Conservation (phyloP, 2,797 vertebrate species). For the Rhabdomys pumilio region DNA sequence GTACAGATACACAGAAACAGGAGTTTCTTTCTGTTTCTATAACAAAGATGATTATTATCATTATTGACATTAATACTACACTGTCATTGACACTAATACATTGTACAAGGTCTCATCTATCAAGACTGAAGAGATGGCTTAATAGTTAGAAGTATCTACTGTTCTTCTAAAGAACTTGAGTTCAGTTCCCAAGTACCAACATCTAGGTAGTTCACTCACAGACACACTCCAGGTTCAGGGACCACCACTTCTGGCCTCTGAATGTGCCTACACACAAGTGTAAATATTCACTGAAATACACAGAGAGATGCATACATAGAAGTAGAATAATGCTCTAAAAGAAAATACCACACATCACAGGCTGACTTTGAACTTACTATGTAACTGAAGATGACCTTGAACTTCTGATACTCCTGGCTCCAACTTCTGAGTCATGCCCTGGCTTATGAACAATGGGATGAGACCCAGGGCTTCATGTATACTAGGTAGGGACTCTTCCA, state of each 20-base stretch:
- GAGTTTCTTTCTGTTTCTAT: neutral
- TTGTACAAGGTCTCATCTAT: neutral
- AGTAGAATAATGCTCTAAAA: neutral
- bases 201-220: neutral
- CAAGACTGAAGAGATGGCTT: neutral
- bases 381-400: neutral
- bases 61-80: neutral
- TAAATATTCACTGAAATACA: too few species aligned
- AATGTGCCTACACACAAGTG: neutral
- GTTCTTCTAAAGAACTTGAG: neutral
- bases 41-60: neutral
- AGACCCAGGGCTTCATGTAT: neutral
- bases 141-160: neutral
- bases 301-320: neutral
- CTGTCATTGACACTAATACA: neutral
- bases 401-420: too few species aligned
- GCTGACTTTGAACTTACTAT: neutral
- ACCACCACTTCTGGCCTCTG: too few species aligned
- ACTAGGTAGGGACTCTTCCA: too few species aligned
- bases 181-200: neutral
- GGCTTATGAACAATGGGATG: neutral
- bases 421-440: neutral
- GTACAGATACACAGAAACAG: neutral
- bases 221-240: too few species aligned
- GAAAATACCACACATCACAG: neutral